Percentiles rank a stretch among this genome's conserved stretches.
These are phyloP conservation scores for Hydrozoanthus tunicans DNA, from an alignment of 64 coral and sea anemone species.

Conservation along the genomic window DNA sequence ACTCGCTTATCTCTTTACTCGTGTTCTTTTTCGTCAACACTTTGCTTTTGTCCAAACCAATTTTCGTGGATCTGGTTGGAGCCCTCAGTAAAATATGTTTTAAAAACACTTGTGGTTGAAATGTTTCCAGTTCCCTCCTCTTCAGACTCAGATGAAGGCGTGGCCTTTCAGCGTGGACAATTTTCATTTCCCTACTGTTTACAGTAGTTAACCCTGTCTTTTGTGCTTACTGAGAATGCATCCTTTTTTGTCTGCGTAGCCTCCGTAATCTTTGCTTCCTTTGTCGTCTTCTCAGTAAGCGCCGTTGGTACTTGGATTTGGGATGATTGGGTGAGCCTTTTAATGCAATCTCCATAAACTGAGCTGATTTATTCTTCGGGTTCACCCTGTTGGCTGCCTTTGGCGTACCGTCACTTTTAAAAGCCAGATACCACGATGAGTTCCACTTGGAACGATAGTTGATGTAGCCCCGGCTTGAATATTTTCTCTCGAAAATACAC, in stretches of 20 bases:
- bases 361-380: constrained; percentile 3
- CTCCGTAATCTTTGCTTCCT: not conserved
- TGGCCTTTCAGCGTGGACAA: no score
- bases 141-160: no score
- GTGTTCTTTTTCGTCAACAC: no score
- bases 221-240: not conserved
- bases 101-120: no score
- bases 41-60: no score
- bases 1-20: no score
- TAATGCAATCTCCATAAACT: constrained; percentile 30
- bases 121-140: no score
- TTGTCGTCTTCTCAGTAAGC: not conserved
- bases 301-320: not conserved
- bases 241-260: not conserved
- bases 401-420: constrained; percentile 21
- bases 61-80: no score
- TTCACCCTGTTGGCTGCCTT: not conserved
- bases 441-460: constrained; percentile 1
- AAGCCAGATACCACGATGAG: constrained; percentile 11
- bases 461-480: constrained; percentile 19
- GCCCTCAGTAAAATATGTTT: no score
- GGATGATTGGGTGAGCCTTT: not conserved
- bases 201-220: no score
- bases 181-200: no score
- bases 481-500: constrained; percentile 20